Base-by-base conservation (phyloP, 2,888 invertebrate genomes). In the Dynastes grantii region DNA sequence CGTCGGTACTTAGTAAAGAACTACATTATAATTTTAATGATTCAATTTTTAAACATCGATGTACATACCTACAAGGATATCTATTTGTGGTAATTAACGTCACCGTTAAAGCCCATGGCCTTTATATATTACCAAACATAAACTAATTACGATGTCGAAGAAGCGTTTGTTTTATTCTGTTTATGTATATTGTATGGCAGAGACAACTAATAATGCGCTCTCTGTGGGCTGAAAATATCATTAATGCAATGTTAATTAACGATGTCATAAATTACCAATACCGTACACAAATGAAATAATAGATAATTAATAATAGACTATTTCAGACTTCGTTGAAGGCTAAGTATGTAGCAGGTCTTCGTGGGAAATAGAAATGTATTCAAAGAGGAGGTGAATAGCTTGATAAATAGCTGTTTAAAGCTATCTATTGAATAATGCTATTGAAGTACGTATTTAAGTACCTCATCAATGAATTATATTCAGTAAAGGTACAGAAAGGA, bases 31-130 rank as follows among this genome's bases (percentile, higher is more conserved):
- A 68, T 65, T 76, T 76, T 76, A 76, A 76, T 55, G 76, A 76
- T 53, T 76, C 64, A 76, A 76, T 76, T 68, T 76, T 76, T 76
- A 76, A 76, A 65, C 76, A 61, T 76, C 76, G 67, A 76, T 45
- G 45, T 68, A 51, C 63, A n/a, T 68, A 75, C 51, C 29, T 16
- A 55, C 16, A 55, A 76, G 65, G 68, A 76, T 76, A 68, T 53
- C 53, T 65, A 76, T 76, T 76, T 76, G 76, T 76, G 67, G 27
- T 75, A 61, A 75, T 75, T 75, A 61, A 75, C 61, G 76, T 67
- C 68, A 55, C 37, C 55, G 53, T 76, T 76, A 76, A 68, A 76
- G 22, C 40, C 5, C 22, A 32, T 67, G n/a, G 67, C n/a, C 64
- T 76, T 40, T 68, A 68, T 76, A 68, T 55, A 76, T 55, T 76